Base-by-base conservation (phyloP, 2,888 invertebrate species). In the Drosophila peninsularis region DNA sequence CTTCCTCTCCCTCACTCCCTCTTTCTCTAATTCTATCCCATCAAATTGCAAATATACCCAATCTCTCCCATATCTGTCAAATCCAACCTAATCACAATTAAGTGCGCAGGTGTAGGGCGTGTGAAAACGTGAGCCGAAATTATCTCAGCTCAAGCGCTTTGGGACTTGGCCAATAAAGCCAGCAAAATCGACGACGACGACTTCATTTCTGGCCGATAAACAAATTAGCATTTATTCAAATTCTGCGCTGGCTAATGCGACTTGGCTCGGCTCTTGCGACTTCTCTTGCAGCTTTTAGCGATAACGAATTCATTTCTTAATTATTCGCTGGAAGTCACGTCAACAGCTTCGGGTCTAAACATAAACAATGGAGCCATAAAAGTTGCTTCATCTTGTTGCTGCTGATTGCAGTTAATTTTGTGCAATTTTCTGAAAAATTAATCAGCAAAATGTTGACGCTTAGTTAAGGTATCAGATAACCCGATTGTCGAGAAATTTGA, bases 361-460 rank as follows among this genome's bases (percentile, higher is more conserved):
- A 37, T 37, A 60, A 62, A 71, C 72, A 77, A 67, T 66, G 53
- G 47, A 45, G 9, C 36, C 69, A 71, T n/a, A 58, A 57, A 54
- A 44, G n/a, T 61, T 53, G 21, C 36, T 44, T 30, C 27, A 30
- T 30, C 27, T 30, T 42, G 57, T n/a, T 41, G 14, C 47, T 61
- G n/a, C 21, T 58, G 34, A 13, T 52, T 62, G 44, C 42, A 24
- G 36, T 34, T 41, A 52, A 61, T 14, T 17, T 72, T 87, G 72
- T 67, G 85, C 71, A 83, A 87, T 80, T 83, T 63, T 55, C 65
- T 50, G 10, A 41, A 68, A 78, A 82, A 79, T 82, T 65, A 79
- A 85, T 85, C 80, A 88, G 83, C 86, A 74, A 79, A 81, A 74
- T 71, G 76, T 53, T 70, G 44, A 21, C 78, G 69, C 78, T 78